These are phyloP conservation scores for Nymphalis c-album DNA, from an alignment of 2,888 invertebrate genomes.

Conservation along the genomic window DNA sequence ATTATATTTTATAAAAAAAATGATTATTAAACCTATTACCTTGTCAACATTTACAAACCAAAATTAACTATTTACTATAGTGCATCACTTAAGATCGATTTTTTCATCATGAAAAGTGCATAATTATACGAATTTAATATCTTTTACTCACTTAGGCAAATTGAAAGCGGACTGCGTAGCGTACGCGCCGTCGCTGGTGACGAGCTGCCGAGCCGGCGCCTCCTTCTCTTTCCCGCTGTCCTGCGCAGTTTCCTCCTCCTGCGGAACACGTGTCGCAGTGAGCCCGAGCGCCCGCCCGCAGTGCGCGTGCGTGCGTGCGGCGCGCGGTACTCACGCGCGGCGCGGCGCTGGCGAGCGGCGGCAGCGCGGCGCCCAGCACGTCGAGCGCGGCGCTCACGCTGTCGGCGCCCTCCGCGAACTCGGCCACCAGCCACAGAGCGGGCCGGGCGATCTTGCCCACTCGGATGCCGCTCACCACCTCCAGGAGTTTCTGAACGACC, in stretches of 20 bases:
- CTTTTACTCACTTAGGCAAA: slow-evolving; percentile 83
- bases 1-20: no score
- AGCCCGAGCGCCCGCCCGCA: neutral
- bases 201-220: slow-evolving; percentile 84
- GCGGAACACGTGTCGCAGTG: neutral
- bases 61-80: neutral
- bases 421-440: slow-evolving; percentile 98
- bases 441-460: slow-evolving; percentile 96
- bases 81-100: neutral
- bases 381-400: slow-evolving; percentile 91
- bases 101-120: no score
- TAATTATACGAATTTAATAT: neutral
- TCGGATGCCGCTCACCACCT: slow-evolving; percentile 92
- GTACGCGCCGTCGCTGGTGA: slow-evolving; percentile 99
- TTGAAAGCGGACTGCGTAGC: slow-evolving; percentile 99
- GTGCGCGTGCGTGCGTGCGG: no score
- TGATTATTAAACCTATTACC: no score
- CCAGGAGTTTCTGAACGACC: slow-evolving; percentile 82
- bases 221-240: slow-evolving; percentile 46
- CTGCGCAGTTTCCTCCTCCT: neutral
- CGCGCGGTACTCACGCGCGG: neutral
- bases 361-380: slow-evolving; percentile 80
- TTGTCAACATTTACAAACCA: neutral
- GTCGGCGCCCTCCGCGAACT: slow-evolving; percentile 91
- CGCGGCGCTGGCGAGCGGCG: slow-evolving; percentile 40